Conservation (phyloP, 2,888 invertebrate genomes). For the Acrocera orbiculus region DNA sequence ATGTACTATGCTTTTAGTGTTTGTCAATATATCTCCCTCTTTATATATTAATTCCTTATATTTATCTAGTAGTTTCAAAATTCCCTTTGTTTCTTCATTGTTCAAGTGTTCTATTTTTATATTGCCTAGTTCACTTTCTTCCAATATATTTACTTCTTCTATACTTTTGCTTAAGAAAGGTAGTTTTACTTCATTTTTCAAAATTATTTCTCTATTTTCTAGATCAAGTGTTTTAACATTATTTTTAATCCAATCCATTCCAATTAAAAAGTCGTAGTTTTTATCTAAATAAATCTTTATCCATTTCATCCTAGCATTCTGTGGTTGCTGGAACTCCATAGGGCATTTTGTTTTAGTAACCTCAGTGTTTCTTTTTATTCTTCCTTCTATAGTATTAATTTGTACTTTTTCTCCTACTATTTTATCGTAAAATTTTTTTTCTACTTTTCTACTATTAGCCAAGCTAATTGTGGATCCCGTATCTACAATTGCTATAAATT, state of each 20-base stretch:
- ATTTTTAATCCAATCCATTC: conserved; percentile 9
- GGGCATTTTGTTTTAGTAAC: background rate
- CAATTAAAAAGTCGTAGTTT: conserved; percentile 9
- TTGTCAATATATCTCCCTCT: conserved; percentile 5
- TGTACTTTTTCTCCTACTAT: too few relatives aligned
- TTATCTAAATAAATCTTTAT: conserved; percentile 9
- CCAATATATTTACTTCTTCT: conserved; percentile 6
- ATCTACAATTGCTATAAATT: too few relatives aligned
- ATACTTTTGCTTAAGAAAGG: conserved; percentile 8
- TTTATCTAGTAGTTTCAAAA: conserved; percentile 3
- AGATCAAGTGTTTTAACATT: conserved; percentile 8
- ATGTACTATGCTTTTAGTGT: conserved; percentile 3
- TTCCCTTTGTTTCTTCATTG: conserved; percentile 4
- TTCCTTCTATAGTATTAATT: too few relatives aligned
- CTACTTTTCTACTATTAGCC: too few relatives aligned
- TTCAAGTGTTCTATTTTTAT: conserved; percentile 6
- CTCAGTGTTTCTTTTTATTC: too few relatives aligned
- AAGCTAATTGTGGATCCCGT: too few relatives aligned
- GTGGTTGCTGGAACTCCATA: conserved; percentile 1
- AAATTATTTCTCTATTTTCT: conserved; percentile 6
- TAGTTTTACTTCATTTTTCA: conserved; percentile 6
- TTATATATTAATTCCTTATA: conserved; percentile 5
- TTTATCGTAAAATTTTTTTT: too few relatives aligned
- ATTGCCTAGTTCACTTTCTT: conserved; percentile 4
- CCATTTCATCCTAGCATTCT: conserved; percentile 11